Evolutionary conservation across 2,888 invertebrate genomes (phyloP).

Genomic region (Cerastis leucographa): DNA sequence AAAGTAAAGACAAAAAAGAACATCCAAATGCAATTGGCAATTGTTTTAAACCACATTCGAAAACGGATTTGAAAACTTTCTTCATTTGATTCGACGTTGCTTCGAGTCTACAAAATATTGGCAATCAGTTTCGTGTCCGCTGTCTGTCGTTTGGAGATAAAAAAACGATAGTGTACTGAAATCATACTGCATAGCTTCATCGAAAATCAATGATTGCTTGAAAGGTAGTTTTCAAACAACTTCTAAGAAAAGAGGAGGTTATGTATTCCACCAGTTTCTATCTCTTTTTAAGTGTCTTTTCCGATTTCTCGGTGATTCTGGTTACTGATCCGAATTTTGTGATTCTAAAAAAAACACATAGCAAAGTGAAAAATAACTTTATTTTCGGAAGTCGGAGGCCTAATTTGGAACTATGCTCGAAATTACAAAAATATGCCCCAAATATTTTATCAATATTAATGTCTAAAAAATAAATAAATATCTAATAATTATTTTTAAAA

Average conservation of each 20-base stretch:
- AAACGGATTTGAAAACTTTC: conserved; percentile 11
- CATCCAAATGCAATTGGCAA: background rate
- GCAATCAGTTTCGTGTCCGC: background rate
- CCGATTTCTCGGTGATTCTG: no score
- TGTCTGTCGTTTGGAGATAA: background rate
- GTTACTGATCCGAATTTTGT: no score
- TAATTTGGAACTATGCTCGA: no score
- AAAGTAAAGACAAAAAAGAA: background rate
- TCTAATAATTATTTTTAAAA: conserved; percentile 23
- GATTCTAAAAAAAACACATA: no score
- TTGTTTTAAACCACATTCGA: conserved; percentile 19
- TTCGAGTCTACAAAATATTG: conserved; percentile 1
- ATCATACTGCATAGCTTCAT: background rate
- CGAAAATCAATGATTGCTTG: background rate
- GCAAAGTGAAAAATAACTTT: no score
- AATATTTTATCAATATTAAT: background rate
- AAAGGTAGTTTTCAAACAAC: no score
- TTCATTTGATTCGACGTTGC: conserved; percentile 7
- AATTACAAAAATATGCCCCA: background rate
- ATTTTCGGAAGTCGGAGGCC: no score
- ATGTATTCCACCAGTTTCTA: no score
- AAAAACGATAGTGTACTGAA: background rate
- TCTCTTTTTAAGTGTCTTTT: no score
- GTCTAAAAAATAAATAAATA: background rate
- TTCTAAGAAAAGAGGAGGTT: no score